Evolutionary conservation across 2,797 vertebrate species (phyloP).

Genomic region (Paramormyrops hopkinsi): DNA sequence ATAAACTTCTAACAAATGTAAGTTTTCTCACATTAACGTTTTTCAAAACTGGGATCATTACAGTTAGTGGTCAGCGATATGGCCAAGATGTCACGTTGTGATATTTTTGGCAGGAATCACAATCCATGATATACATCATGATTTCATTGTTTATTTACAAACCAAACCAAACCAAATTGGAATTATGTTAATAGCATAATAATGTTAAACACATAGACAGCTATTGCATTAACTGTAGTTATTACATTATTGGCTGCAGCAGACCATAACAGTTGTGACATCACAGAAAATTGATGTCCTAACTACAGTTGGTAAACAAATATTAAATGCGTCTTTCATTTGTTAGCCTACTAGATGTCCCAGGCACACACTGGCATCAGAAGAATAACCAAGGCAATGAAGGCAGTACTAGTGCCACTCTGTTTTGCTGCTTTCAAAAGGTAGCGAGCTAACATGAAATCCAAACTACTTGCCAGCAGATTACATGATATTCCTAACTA

Average conservation of each 20-base stretch:
- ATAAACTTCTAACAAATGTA: conserved; percentile 87
- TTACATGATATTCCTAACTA: background rate
- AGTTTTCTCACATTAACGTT: conserved; percentile 38
- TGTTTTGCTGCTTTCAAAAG: background rate
- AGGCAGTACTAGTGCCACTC: background rate
- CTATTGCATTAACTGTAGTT: background rate
- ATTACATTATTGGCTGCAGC: background rate
- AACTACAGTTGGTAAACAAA: background rate
- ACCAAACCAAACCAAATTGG: background rate
- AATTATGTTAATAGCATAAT: background rate
- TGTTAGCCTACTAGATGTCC: background rate
- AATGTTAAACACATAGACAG: background rate
- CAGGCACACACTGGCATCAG: background rate
- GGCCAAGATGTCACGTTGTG: background rate
- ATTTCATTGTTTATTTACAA: background rate
- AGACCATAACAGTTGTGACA: background rate
- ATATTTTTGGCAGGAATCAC: background rate
- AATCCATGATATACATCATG: background rate
- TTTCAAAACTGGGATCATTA: background rate
- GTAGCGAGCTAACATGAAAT: background rate
- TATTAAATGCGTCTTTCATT: background rate
- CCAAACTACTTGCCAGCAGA: background rate
- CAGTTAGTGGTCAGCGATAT: background rate
- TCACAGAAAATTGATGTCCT: background rate
- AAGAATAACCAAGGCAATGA: background rate